Evolutionary conservation across 2,888 invertebrate species (phyloP).

Genomic region (Nephrotoma appendiculata): DNA sequence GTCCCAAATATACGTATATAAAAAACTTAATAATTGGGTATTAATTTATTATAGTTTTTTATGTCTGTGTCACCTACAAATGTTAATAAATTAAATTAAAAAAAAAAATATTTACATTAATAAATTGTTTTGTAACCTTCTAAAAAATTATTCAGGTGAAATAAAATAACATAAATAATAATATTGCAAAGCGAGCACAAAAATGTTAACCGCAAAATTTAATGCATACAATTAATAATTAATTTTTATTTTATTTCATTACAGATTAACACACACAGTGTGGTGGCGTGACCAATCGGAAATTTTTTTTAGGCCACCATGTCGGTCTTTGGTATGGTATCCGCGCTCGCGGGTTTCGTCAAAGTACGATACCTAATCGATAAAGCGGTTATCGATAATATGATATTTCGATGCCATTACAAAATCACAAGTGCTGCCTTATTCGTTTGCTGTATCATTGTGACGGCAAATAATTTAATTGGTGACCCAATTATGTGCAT

Average conservation of each 20-base stretch:
- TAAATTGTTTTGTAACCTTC: background rate
- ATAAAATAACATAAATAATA: background rate
- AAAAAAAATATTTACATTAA: background rate
- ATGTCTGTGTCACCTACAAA: background rate
- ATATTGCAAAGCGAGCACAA: background rate
- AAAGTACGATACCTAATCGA: conserved; percentile 80
- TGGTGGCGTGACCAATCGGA: background rate
- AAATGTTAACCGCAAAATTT: background rate
- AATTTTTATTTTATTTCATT: background rate
- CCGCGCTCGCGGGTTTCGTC: conserved; percentile 78
- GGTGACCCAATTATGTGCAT: conserved; percentile 84
- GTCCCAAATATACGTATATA: background rate
- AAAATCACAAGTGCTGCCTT: conserved; percentile 74
- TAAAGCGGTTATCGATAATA: conserved; percentile 79
- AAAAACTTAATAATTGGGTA: background rate
- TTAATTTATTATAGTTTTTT: background rate
- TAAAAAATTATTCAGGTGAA: background rate
- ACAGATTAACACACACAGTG: background rate
- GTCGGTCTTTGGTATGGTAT: conserved; percentile 73
- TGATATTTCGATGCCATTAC: conserved; percentile 80
- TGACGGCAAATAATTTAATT: conserved; percentile 79
- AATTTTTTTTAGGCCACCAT: conserved; percentile 29
- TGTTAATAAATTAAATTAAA: background rate
- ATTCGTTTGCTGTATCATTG: conserved; percentile 74
- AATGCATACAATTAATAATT: background rate